Conservation (phyloP, 64 coral and sea anemone species). For the Montipora sp. region DNA sequence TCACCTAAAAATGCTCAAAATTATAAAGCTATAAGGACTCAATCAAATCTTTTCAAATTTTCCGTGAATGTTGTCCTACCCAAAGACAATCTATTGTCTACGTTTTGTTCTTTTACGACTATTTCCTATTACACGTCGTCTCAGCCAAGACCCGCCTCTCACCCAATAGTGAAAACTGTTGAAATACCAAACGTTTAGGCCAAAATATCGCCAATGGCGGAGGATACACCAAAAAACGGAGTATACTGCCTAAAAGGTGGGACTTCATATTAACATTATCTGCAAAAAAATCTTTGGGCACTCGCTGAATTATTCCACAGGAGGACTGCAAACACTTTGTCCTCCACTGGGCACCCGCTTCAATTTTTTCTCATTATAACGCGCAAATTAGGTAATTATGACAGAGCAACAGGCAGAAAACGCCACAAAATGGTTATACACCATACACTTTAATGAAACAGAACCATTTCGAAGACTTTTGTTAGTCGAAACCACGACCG, state of each 20-base stretch:
- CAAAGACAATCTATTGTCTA: background rate
- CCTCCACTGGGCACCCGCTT: background rate
- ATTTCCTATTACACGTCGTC: background rate
- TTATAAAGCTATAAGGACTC: background rate
- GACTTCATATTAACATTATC: background rate
- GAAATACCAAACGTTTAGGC: background rate
- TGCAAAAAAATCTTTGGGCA: constrained; percentile 19
- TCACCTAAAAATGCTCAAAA: background rate
- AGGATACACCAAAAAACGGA: background rate
- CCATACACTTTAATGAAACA: background rate
- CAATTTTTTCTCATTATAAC: background rate
- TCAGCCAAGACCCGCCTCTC: background rate
- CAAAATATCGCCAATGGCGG: background rate
- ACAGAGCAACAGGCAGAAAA: constrained; percentile 22
- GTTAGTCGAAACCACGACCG: background rate
- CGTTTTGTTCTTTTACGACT: background rate
- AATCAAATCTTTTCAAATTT: constrained; percentile 11
- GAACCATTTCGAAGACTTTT: background rate
- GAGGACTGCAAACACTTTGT: background rate
- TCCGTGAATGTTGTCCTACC: background rate
- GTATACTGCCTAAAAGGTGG: background rate
- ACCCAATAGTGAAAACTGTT: background rate
- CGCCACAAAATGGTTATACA: constrained; percentile 7
- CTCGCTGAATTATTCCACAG: constrained; percentile 3
- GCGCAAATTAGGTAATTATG: background rate